Conservation (phyloP, 2,888 invertebrate species). For the Platycheirus albimanus region DNA sequence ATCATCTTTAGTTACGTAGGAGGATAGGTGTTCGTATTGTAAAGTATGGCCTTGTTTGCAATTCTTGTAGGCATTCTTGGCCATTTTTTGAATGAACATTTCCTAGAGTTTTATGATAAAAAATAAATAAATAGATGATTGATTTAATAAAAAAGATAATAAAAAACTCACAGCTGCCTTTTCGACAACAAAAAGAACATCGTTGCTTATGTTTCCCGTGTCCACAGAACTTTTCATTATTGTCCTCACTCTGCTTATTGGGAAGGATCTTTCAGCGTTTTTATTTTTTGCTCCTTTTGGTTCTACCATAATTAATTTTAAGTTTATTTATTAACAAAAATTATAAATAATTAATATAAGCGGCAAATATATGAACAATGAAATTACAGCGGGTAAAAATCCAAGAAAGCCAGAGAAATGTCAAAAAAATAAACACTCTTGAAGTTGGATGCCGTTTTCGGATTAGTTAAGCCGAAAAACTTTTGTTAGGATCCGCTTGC, state of each 20-base stretch:
- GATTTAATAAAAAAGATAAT: background rate
- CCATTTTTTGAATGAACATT: conserved; percentile 80
- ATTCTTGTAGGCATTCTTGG: conserved; percentile 77
- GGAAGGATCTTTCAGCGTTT: conserved; percentile 77
- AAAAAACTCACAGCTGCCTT: conserved; percentile 77
- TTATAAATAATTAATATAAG: background rate
- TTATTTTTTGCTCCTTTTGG: conserved; percentile 53
- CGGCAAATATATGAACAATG: no score
- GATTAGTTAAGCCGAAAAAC: no score
- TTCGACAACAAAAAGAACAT: conserved; percentile 79
- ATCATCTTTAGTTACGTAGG: conserved; percentile 78
- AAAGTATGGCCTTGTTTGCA: conserved; percentile 75
- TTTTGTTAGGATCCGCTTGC: no score
- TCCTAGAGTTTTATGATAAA: conserved; percentile 76
- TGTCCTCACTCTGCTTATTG: conserved; percentile 79
- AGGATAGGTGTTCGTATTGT: conserved; percentile 80
- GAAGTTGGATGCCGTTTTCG: no score
- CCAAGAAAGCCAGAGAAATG: no score
- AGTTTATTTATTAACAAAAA: background rate
- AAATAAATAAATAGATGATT: background rate
- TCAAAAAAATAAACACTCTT: no score
- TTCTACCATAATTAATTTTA: conserved; percentile 46
- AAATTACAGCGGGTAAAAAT: no score
- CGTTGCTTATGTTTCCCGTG: conserved; percentile 79
- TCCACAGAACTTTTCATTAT: conserved; percentile 82